A percentile compares a stretch with the other conserved stretches of the same genome.
Evolutionary conservation across 2,888 invertebrate genomes (phyloP).

Genomic region (Drosophila mettleri): DNA sequence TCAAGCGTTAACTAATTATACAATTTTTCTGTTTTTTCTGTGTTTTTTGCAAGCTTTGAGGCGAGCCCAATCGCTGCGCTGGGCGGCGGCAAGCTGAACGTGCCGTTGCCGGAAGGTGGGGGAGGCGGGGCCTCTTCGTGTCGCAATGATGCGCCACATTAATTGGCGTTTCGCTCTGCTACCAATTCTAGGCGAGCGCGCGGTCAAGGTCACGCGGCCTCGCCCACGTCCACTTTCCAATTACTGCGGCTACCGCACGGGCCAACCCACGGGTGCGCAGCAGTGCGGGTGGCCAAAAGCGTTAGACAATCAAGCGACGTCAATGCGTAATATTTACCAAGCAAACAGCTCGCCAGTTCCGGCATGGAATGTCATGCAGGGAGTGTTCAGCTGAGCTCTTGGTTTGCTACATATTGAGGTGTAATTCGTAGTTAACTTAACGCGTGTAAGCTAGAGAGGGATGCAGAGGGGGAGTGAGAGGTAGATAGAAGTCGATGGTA

Average conservation of each 20-base stretch:
- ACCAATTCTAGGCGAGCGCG: slow-evolving; percentile 50
- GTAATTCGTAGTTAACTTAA: no score
- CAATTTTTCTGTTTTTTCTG: background rate
- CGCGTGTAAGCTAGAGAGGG: no score
- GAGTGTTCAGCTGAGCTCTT: background rate
- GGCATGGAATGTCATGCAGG: background rate
- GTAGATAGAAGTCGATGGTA: no score
- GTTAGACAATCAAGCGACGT: slow-evolving; percentile 1
- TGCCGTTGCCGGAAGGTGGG: background rate
- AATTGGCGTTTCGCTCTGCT: slow-evolving; percentile 41
- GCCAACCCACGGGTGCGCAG: background rate
- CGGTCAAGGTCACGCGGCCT: slow-evolving; percentile 53
- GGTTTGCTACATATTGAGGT: background rate
- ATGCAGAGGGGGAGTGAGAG: background rate
- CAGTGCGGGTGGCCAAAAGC: background rate
- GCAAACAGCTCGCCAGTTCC: background rate
- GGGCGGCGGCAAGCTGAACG: background rate
- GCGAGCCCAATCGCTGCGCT: slow-evolving; percentile 6
- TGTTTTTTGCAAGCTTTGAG: slow-evolving; percentile 9
- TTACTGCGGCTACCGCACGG: slow-evolving; percentile 6
- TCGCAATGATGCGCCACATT: slow-evolving; percentile 12
- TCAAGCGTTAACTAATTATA: slow-evolving; percentile 47
- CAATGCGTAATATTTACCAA: background rate
- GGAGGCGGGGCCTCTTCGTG: slow-evolving; percentile 1
- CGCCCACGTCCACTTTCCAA: slow-evolving; percentile 15